phyloP scores from a whole-genome alignment of 92 coral and sea anemone species.

The Bergia sp. region DNA sequence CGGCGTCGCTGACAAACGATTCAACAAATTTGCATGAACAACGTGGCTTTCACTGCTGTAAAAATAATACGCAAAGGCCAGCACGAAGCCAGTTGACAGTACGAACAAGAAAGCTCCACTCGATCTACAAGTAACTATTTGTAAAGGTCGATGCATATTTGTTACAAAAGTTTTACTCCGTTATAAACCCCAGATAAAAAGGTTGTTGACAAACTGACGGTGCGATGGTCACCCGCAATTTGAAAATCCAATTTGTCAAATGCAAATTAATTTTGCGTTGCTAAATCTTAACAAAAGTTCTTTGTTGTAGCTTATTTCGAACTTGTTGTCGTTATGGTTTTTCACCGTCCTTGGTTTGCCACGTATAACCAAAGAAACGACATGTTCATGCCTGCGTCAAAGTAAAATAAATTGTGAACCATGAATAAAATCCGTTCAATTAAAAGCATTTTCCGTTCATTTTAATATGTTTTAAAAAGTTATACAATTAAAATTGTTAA shows the following conservation, averaged over 20 bases:
- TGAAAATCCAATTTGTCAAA: constrained; percentile 42
- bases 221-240: constrained; percentile 6
- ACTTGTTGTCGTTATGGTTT: too few relatives aligned
- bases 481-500: too few relatives aligned
- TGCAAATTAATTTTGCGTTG: neutral
- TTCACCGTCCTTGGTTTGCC: too few relatives aligned
- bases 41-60: neutral
- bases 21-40: neutral
- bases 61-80: constrained; percentile 5
- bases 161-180: neutral
- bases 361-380: too few relatives aligned
- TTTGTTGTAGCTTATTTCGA: too few relatives aligned
- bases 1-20: neutral
- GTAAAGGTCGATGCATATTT: neutral
- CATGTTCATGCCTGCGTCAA: too few relatives aligned
- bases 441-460: too few relatives aligned
- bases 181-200: neutral
- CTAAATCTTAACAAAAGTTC: constrained; percentile 7
- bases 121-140: neutral
- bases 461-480: too few relatives aligned
- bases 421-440: too few relatives aligned
- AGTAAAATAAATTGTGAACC: too few relatives aligned
- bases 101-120: neutral
- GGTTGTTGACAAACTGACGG: neutral
- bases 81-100: neutral